phyloP scores from a whole-genome alignment of 2,888 invertebrate species.

The Limnephilus auricula region DNA sequence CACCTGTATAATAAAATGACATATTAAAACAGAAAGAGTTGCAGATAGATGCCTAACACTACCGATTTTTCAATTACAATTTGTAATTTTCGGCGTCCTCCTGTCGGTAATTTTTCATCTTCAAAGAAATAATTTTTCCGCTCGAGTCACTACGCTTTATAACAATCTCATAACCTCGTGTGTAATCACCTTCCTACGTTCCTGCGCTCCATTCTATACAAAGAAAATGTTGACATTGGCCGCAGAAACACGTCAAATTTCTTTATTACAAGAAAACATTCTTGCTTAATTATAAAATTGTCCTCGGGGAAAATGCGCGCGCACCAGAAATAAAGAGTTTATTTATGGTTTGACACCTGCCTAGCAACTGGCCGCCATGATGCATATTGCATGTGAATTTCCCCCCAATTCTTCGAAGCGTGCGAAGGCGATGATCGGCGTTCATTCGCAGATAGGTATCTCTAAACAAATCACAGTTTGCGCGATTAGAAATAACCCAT shows the following conservation, averaged over 20 bases:
- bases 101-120: background rate
- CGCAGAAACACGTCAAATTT: slow-evolving; percentile 17
- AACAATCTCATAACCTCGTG: background rate
- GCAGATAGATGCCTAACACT: background rate
- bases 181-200: slow-evolving; percentile 11
- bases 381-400: slow-evolving; percentile 43
- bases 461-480: slow-evolving; percentile 45
- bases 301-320: slow-evolving; percentile 41
- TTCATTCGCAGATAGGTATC: slow-evolving; percentile 53
- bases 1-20: background rate
- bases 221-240: slow-evolving; percentile 45
- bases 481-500: slow-evolving; percentile 55
- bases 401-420: slow-evolving; percentile 26
- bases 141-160: background rate
- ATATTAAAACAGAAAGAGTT: background rate
- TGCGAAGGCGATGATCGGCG: slow-evolving; percentile 29
- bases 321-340: slow-evolving; percentile 36
- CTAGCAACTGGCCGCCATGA: slow-evolving; percentile 34
- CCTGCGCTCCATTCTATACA: background rate
- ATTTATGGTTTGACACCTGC: slow-evolving; percentile 47
- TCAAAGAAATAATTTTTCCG: background rate
- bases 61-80: background rate
- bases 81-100: background rate
- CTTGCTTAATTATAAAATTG: slow-evolving; percentile 45
- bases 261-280: slow-evolving; percentile 47